Base-by-base conservation (phyloP, 2,888 invertebrate genomes). In the Conistra vaccinii region DNA sequence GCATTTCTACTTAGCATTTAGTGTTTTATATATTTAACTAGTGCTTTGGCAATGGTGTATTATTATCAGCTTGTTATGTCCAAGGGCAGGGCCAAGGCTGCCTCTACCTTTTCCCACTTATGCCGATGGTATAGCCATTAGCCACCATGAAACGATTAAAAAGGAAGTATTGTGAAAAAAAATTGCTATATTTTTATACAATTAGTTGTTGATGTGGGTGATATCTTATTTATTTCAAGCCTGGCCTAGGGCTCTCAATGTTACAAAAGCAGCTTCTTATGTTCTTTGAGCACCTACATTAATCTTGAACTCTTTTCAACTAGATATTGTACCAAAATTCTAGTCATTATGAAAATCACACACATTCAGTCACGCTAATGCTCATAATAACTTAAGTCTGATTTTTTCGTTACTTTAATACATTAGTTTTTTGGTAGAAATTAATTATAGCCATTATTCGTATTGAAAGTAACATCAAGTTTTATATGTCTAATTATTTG, bases 311-410 rank as follows among this genome's bases (percentile, higher is more conserved):
- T 61, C 35, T 66, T 58, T 81, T 39, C 32, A 48, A n/a, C 62
- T 26, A 53, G 29, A 53, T 14, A 62, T 45, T 62, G 29, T 53
- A 65, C 35, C 7, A 7, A 57, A 57, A 55, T 61, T 14, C 12
- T 3, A 77, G 60, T 45, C 69, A 72, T 76, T 62, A 48, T 53
- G 45, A 68, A 66, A 82, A 85, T 72, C 32, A 63, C 67, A 67
- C 32, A 60, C 66, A 63, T 55, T 76, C 53, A 14, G 9, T 73
- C 57, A 53, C 26, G 20, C 12, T 80, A 81, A 81, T 81, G 69
- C 26, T n/a, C 58, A n/a, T n/a, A 51, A 75, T 84, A 42, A 67
- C 4, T 79, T 73, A 55, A 17, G 42, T 58, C 51, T 12, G 0
- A 14, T 17, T 63, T 55, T 68, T 73, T 42, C 3, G 35, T 53